Evolutionary conservation across 1,140 invertebrate species (phyloP).

Genomic region (Chrysoperla carnea): DNA sequence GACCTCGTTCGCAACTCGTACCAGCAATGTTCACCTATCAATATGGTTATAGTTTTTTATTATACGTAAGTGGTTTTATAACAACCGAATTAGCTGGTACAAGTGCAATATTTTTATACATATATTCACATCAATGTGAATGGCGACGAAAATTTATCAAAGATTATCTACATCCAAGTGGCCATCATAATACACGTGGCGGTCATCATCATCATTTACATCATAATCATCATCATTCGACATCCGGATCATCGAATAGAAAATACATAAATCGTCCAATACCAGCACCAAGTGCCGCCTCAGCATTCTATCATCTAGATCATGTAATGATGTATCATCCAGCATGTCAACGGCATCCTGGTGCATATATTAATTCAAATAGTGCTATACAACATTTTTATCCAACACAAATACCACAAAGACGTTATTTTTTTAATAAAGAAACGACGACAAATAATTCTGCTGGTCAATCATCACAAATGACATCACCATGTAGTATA

Average conservation of each 20-base stretch:
- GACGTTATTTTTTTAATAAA: slow-evolving; percentile 31
- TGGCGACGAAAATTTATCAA: slow-evolving; percentile 24
- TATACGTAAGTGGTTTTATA: slow-evolving; percentile 71
- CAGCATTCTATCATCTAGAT: slow-evolving; percentile 18
- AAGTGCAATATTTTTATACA: slow-evolving; percentile 72
- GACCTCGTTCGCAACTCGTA: slow-evolving; percentile 56
- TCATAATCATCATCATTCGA: too few relatives aligned
- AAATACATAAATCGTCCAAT: not conserved
- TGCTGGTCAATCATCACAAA: not conserved
- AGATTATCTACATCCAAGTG: slow-evolving; percentile 8
- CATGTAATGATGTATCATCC: slow-evolving; percentile 12
- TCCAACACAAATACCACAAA: slow-evolving; percentile 23
- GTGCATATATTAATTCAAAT: slow-evolving; percentile 22
- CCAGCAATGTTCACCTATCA: slow-evolving; percentile 65
- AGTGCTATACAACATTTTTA: slow-evolving; percentile 24
- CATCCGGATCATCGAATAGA: not conserved
- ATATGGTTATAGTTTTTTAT: slow-evolving; percentile 73
- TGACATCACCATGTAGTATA: slow-evolving; percentile 20
- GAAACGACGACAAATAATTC: slow-evolving; percentile 18
- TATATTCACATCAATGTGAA: slow-evolving; percentile 48
- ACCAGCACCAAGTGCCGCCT: slow-evolving; percentile 8
- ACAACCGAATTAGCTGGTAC: slow-evolving; percentile 68
- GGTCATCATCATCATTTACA: not conserved
- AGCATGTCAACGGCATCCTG: slow-evolving; percentile 22
- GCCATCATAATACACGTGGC: too few relatives aligned